Evolutionary conservation across 2,888 invertebrate species (phyloP), one percentile per base, ranked within the genome.

Genomic region (Rhagonycha lutea): DNA sequence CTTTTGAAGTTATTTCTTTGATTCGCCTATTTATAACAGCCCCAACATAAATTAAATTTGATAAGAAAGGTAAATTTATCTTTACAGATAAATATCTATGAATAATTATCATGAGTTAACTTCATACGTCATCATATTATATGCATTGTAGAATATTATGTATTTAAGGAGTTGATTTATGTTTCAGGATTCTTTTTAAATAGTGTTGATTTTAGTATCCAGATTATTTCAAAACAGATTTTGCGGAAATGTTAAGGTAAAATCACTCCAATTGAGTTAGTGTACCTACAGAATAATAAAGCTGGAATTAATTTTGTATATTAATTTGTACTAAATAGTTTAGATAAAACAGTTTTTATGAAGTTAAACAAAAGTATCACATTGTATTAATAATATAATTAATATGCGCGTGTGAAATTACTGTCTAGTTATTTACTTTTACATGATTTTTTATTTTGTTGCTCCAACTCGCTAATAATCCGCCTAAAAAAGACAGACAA

Each of bases 41-140:
- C 4, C 24, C 8, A 67, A n/a, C 14, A n/a, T 67, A 61, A 72
- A 67, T 72, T 67, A 72, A 12, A 9, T 18, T 32, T 60, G 72
- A 72, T 72, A 72, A 72, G 72, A 67, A 72, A 67, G n/a, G 28
- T 14, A 72, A 72, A 72, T 60, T 32, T 72, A 62, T 65, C 65
- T 72, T 12, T 47, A 0, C 5, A 47, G 47, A 47, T 47, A 47
- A 47, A 47, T 47, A 32, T 5, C 5, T 47, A 47, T 47, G 8
- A 47, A n/a, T 47, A 47, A n/a, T 47, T 47, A 47, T 47, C n/a
- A 47, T 47, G 47, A n/a, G 47, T 47, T 47, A n/a, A n/a, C n/a
- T n/a, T n/a, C n/a, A 47, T 47, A n/a, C 47, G 47, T 47, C 47
- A 47, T n/a, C n/a, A 47, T 47, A n/a, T 47, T 18, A 18, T 18